A percentile compares a stretch with the other conserved stretches of the same genome.
phyloP scores from a whole-genome alignment of 2,888 invertebrate genomes.

The Catocala fraxini region DNA sequence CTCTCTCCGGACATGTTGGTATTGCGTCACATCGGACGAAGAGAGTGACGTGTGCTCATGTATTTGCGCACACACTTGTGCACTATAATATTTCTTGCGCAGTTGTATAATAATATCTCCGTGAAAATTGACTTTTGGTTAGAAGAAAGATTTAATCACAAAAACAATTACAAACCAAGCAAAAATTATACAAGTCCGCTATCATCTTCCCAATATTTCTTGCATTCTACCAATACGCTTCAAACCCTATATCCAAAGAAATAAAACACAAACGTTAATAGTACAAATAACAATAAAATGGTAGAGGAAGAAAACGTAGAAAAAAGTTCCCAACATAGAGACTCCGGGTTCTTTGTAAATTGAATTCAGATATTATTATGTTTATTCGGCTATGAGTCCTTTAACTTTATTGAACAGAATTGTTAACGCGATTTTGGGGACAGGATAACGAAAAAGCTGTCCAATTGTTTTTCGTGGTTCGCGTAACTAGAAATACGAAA shows the following conservation, averaged over 20 bases:
- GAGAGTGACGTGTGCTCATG: too few relatives aligned
- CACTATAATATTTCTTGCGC: too few relatives aligned
- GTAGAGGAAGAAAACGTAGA: conserved; percentile 31
- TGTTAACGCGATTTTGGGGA: conserved; percentile 46
- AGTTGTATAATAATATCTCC: too few relatives aligned
- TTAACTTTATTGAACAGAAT: conserved; percentile 57
- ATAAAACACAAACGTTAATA: conserved; percentile 15
- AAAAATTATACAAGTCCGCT: too few relatives aligned
- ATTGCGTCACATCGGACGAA: too few relatives aligned
- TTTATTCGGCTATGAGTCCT: conserved; percentile 59
- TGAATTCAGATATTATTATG: conserved; percentile 68
- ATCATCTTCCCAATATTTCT: too few relatives aligned
- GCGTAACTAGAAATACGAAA: conserved; percentile 24
- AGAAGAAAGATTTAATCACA: too few relatives aligned
- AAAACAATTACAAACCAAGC: too few relatives aligned
- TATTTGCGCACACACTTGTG: background rate
- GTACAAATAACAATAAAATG: conserved; percentile 20
- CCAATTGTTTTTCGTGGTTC: conserved; percentile 34
- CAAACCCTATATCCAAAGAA: conserved; percentile 1
- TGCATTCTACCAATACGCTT: conserved; percentile 1
- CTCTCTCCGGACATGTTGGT: too few relatives aligned
- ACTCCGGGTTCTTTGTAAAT: conserved; percentile 55
- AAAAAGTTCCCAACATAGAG: conserved; percentile 52
- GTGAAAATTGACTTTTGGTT: too few relatives aligned
- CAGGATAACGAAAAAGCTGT: conserved; percentile 32